Evolutionary conservation across 2,113 vertebrate species (phyloP), one percentile per base, ranked within the genome.

Genomic region (Corydoras maculifer): DNA sequence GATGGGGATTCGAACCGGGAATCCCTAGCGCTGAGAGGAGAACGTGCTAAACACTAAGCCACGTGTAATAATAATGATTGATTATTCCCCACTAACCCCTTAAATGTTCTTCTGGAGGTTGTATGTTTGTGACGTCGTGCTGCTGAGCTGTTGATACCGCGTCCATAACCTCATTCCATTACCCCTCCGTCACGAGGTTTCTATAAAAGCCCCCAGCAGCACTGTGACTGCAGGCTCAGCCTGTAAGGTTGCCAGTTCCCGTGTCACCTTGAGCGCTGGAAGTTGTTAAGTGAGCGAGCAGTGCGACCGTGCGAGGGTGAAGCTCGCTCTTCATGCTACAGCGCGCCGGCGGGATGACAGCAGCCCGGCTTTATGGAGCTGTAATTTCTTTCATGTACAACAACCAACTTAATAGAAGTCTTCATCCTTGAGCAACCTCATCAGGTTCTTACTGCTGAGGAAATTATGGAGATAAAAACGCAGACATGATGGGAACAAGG

Each of bases 381-480:
- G 84, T 88, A 87, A 87, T 88, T 87, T 82, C 82, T 84, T 82
- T 82, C 86, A 85, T 90, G 86, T 90, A 88, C 87, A 88, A 90
- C 87, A 90, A 86, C 87, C 82, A 83, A 86, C 84, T 87, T 90
- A 91, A 91, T 91, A 86, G 86, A 90, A 90, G 86, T 86, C 87
- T 87, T 88, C 88, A 90, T 89, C 87, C 89, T 84, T 88, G 86
- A 90, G 88, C 88, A 88, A 89, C 87, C 88, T 89, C 89, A 89
- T 91, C 89, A 90, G 82, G 82, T 83, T 86, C 84, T 86, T 82
- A 87, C 82, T 85, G 85, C 87, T 83, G 82, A 87, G 86, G 82
- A 90, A 89, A 90, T 89, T 82, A 89, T 88, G 78, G 82, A 77
- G 79, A 86, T 87, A 86, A 89, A 90, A 88, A 89, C 87, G 87